These are phyloP conservation scores for Chiloscyllium plagiosum DNA, from an alignment of 2,113 vertebrate species.

Conservation along the genomic window DNA sequence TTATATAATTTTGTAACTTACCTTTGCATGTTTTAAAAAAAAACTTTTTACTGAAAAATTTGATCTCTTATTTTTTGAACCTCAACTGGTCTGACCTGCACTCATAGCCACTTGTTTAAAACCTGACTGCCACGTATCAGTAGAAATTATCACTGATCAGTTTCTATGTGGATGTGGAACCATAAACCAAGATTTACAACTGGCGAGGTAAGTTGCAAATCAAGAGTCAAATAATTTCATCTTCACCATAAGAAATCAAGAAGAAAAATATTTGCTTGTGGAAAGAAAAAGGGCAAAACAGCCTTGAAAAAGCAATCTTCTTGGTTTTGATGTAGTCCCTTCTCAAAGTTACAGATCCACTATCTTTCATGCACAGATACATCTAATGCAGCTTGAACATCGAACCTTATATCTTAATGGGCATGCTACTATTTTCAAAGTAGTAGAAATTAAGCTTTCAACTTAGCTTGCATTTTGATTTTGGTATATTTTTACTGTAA, in stretches of 20 bases:
- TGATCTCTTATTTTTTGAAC: background rate
- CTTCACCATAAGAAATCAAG: background rate
- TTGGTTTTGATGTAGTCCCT: background rate
- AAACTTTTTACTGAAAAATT: no score
- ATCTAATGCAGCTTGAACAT: background rate
- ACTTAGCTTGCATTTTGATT: background rate
- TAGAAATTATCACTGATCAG: background rate
- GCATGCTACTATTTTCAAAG: background rate
- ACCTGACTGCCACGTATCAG: background rate
- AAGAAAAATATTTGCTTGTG: background rate
- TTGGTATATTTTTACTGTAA: background rate
- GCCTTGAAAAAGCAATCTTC: background rate
- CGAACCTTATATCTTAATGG: background rate
- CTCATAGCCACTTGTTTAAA: background rate
- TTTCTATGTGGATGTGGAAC: background rate
- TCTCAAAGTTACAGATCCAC: background rate
- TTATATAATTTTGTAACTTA: background rate
- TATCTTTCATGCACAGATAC: background rate
- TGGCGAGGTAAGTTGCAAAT: background rate
- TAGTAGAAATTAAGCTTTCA: background rate
- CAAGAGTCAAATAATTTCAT: background rate
- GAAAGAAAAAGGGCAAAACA: background rate
- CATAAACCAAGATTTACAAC: background rate
- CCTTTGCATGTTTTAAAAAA: background rate
- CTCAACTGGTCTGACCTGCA: background rate